Base-by-base conservation (phyloP, 2,113 vertebrate species). In the Antigone vipio region DNA sequence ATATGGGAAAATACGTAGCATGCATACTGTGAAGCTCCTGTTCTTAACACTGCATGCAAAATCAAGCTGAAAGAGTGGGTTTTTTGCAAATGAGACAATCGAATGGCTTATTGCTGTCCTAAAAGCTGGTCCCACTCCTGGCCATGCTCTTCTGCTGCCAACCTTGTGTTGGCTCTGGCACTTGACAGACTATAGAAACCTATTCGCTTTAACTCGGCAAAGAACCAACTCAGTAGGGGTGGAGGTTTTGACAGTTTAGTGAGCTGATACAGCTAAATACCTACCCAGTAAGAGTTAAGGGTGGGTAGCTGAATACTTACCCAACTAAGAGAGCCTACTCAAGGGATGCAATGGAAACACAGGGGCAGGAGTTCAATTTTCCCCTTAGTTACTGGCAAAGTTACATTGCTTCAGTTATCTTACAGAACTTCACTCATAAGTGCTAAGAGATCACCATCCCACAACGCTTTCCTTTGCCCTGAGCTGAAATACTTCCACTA, bases 121-220 rank as follows among this genome's bases (percentile, higher is more conserved):
- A 67, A 89, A 94, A 95, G 81, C 73, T 89, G 81, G 81, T 78
- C 52, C 20, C 21, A 26, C 56, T 95, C 88, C 88, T 68, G 78
- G 83, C 45, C 68, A 42, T 0, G 2, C 24, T 93, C 50, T 52
- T 50, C 74, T 72, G 27, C 82, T 90, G 83, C 78, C 79, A 91
- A 12, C 55, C 50, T 55, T 35, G 47, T n/a, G 27, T 1, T 86
- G 50, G 69, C 81, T 94, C 81, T 74, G 71, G 24, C 32, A 66
- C 59, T 85, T 0, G 0, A 93, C 77, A 82, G 68, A 49, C 88
- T 93, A 77, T 3, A 92, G 66, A 90, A 90, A 92, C 35, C 30
- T 64, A 35, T 17, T 69, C 67, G 40, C 27, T 88, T 87, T 7
- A 94, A 56, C 44, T 69, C 44, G 49, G 23, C 40, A 68, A 62